Evolutionary conservation across 2,113 vertebrate genomes (phyloP).

Genomic region (Leiothrix lutea): DNA sequence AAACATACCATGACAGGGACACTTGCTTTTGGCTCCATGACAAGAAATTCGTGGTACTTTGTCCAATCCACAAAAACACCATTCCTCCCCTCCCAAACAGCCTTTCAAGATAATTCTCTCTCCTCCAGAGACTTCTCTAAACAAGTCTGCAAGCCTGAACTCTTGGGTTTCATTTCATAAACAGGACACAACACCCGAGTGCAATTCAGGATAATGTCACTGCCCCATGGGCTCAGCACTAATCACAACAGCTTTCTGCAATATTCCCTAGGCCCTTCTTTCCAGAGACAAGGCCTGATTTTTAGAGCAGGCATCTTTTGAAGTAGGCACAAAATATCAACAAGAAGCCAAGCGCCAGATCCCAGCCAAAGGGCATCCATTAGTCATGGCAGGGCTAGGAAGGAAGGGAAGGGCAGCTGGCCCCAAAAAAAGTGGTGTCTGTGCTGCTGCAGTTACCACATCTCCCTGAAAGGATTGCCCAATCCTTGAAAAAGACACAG

Average conservation of each 20-base stretch:
- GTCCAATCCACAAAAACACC: slow-evolving; percentile 27
- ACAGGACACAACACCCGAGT: slow-evolving; percentile 84
- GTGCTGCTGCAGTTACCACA: slow-evolving; percentile 15
- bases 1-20: not conserved
- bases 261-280: slow-evolving; percentile 87
- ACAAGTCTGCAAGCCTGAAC: slow-evolving; percentile 39
- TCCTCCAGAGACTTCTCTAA: slow-evolving; percentile 57
- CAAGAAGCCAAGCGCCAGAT: slow-evolving; percentile 82
- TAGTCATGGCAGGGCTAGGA: slow-evolving; percentile 47
- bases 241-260: slow-evolving; percentile 88
- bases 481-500: slow-evolving; percentile 26
- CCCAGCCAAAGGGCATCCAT: slow-evolving; percentile 86
- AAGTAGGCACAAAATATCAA: slow-evolving; percentile 89
- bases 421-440: slow-evolving; percentile 13
- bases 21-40: not conserved
- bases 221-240: slow-evolving; percentile 78
- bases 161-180: slow-evolving; percentile 84
- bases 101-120: slow-evolving; percentile 41
- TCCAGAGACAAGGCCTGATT: slow-evolving; percentile 82
- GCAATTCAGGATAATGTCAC: slow-evolving; percentile 82
- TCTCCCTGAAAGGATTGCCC: slow-evolving; percentile 13
- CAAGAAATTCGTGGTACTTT: slow-evolving; percentile 34
- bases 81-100: slow-evolving; percentile 5
- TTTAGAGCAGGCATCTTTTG: slow-evolving; percentile 86
- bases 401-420: slow-evolving; percentile 54